These are phyloP conservation scores for Apodemia mormo DNA, from an alignment of 2,888 invertebrate species.

Conservation along the genomic window DNA sequence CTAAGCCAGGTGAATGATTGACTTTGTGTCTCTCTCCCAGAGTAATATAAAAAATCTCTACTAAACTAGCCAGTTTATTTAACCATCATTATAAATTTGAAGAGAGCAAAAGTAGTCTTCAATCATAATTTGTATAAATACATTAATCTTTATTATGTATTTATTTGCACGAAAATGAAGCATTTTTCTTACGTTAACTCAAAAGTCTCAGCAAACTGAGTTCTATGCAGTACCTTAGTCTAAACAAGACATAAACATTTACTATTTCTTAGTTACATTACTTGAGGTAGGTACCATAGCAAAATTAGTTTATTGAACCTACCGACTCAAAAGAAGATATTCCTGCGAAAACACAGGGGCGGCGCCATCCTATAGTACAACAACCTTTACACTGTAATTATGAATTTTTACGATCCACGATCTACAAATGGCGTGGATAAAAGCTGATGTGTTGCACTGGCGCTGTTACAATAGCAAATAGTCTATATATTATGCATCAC, in stretches of 20 bases:
- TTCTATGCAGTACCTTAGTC: not conserved
- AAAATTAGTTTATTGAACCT: slow-evolving; percentile 24
- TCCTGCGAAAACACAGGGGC: slow-evolving; percentile 56
- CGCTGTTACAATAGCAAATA: not conserved
- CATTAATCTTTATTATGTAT: no score
- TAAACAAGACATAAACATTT: not conserved
- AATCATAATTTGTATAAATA: no score
- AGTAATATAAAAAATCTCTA: no score
- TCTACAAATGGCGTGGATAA: slow-evolving; percentile 14
- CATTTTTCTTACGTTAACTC: not conserved
- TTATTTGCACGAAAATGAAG: no score
- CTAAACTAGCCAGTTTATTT: no score
- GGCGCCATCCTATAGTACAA: slow-evolving; percentile 59
- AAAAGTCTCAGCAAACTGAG: not conserved
- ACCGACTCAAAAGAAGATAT: slow-evolving; percentile 49
- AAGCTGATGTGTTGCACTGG: not conserved
- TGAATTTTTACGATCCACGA: slow-evolving; percentile 63
- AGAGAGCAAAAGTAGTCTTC: no score
- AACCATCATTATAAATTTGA: no score
- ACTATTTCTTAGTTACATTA: not conserved
- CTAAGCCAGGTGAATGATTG: no score
- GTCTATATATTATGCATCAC: not conserved
- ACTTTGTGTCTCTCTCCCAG: no score
- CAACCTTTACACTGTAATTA: slow-evolving; percentile 79
- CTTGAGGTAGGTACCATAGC: slow-evolving; percentile 1